Conservation (phyloP, 64 coral and sea anemone species). For the Pachyseris speciosa region DNA sequence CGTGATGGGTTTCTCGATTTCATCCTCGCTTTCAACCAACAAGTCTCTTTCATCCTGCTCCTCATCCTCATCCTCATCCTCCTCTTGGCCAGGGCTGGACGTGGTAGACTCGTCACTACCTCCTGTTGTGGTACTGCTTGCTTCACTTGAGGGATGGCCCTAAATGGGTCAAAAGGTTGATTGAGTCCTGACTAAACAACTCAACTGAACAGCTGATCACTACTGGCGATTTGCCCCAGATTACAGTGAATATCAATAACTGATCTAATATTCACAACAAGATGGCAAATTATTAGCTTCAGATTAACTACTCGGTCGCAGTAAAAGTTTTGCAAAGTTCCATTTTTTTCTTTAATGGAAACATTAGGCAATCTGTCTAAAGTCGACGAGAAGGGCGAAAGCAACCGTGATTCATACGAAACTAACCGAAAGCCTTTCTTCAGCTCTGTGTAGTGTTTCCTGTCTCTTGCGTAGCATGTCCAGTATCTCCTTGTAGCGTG, state of each 20-base stretch:
- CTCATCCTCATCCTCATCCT: constrained; percentile 75
- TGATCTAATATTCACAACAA: neutral
- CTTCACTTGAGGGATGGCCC: constrained; percentile 73
- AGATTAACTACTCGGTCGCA: too few species aligned
- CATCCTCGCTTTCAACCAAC: constrained; percentile 77
- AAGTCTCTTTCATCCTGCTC: constrained; percentile 84
- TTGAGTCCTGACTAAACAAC: neutral
- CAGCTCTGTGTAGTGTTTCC: constrained; percentile 78
- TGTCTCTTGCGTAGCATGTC: constrained; percentile 97
- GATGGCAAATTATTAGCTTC: too few species aligned
- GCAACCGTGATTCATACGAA: too few species aligned
- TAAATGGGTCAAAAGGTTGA: neutral
- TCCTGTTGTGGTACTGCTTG: constrained; percentile 79
- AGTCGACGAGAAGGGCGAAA: too few species aligned
- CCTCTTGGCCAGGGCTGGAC: constrained; percentile 73
- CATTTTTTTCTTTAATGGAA: too few species aligned
- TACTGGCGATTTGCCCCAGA: too few species aligned
- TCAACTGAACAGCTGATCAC: too few species aligned
- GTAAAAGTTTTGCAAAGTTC: too few species aligned
- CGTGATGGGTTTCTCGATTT: constrained; percentile 70
- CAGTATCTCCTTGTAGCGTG: constrained; percentile 89
- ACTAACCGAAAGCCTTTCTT: constrained; percentile 86
- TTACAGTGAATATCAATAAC: too few species aligned
- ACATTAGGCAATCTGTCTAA: too few species aligned
- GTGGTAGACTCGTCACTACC: constrained; percentile 93